Evolutionary conservation across 2,113 vertebrate species (phyloP).

Genomic region (Cheirogaleus medius): DNA sequence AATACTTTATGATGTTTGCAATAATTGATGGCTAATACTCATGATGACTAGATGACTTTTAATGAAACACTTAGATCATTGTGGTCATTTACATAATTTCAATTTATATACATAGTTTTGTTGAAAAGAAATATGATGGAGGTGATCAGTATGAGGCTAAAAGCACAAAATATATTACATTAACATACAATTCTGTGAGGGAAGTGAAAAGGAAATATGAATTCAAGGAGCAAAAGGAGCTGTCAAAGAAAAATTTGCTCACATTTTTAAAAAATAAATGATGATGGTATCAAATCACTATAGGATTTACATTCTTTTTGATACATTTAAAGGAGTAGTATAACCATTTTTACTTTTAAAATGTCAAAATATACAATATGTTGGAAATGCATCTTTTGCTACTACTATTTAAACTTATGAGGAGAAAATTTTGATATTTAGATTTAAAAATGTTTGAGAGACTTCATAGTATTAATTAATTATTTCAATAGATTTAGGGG

Average conservation of each 20-base stretch:
- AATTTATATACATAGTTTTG: background rate
- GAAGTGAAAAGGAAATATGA: background rate
- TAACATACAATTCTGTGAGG: background rate
- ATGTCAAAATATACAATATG: background rate
- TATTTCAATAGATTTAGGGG: too few species aligned
- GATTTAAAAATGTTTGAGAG: background rate
- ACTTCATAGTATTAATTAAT: background rate
- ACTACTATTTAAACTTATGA: slow-evolving; percentile 1
- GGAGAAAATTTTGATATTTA: background rate
- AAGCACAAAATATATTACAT: background rate
- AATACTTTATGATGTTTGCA: background rate
- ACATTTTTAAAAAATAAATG: background rate
- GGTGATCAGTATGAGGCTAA: background rate
- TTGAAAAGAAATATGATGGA: slow-evolving; percentile 4
- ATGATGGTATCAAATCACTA: background rate
- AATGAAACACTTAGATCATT: background rate
- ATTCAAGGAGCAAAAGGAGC: background rate
- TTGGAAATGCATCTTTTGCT: background rate
- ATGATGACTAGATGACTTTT: background rate
- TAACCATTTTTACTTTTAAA: background rate
- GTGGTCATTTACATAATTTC: background rate
- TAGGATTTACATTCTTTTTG: background rate
- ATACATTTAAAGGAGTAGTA: background rate
- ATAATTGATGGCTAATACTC: background rate
- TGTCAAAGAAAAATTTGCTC: background rate